Conservation (phyloP, 35 echinoderm and acorn worm genomes). For the Holothuria glaberrima region DNA sequence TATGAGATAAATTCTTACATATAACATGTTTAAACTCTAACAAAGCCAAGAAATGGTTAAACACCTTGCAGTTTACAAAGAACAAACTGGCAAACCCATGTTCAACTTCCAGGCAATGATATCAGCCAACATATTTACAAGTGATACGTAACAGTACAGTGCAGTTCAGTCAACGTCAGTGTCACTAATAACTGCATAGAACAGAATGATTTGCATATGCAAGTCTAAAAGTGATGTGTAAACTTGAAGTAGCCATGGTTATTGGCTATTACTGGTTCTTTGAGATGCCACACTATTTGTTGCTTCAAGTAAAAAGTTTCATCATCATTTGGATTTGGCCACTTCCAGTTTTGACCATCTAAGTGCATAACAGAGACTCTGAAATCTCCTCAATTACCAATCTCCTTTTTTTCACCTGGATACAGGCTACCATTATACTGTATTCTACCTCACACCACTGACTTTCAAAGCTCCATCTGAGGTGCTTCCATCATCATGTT, state of each 20-base stretch:
- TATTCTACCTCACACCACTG: conserved; percentile 63
- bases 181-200: too few species aligned
- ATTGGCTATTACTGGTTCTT: conserved; percentile 50
- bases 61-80: too few species aligned
- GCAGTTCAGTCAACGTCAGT: too few species aligned
- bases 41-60: too few species aligned
- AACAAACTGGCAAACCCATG: too few species aligned
- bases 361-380: too few species aligned
- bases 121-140: too few species aligned
- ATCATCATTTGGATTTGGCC: conserved; percentile 67
- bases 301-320: too few species aligned
- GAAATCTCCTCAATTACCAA: conserved; percentile 47
- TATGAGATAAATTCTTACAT: neutral
- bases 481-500: neutral
- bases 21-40: neutral
- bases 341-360: conserved; percentile 67
- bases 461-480: conserved; percentile 8
- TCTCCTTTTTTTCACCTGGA: conserved; percentile 63
- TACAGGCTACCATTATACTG: conserved; percentile 46
- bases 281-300: too few species aligned
- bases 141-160: neutral
- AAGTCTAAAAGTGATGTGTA: too few species aligned
- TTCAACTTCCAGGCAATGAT: too few species aligned
- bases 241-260: too few species aligned
- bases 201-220: neutral